These are phyloP conservation scores for Galeruca laticollis DNA, from an alignment of 2,888 invertebrate species.

Conservation along the genomic window DNA sequence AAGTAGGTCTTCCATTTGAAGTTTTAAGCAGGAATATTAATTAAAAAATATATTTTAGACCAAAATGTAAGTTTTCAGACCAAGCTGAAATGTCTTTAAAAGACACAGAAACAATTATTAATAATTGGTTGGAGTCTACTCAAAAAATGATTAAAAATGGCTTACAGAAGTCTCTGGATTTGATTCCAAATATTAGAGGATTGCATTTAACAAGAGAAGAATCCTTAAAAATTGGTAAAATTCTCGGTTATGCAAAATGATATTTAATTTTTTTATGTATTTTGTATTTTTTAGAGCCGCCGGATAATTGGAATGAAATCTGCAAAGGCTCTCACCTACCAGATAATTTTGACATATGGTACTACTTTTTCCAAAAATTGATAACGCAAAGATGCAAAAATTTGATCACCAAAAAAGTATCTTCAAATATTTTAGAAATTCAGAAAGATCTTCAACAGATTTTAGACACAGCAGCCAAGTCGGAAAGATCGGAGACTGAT, in stretches of 20 bases:
- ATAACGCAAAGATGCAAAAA: constrained; percentile 77
- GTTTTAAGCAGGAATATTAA: constrained; percentile 9
- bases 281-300: constrained; percentile 71
- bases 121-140: constrained; percentile 77
- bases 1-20: constrained; percentile 53
- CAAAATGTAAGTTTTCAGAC: constrained; percentile 37
- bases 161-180: constrained; percentile 72
- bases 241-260: constrained; percentile 7
- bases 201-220: constrained; percentile 80
- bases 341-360: constrained; percentile 75
- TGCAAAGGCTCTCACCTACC: constrained; percentile 73
- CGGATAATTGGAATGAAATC: constrained; percentile 74
- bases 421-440: constrained; percentile 60
- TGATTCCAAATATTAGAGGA: constrained; percentile 78
- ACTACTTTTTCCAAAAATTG: constrained; percentile 78
- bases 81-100: constrained; percentile 47
- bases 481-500: constrained; percentile 64
- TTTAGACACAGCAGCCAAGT: constrained; percentile 69
- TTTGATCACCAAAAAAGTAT: constrained; percentile 69
- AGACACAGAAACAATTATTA: constrained; percentile 67
- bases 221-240: constrained; percentile 73
- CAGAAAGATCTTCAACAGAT: constrained; percentile 64
- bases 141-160: constrained; percentile 70
- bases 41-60: constrained; percentile 29
- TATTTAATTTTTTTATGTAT: constrained; percentile 8